Base-by-base conservation (phyloP, 2,888 invertebrate species). In the Strigamia crassipes region DNA sequence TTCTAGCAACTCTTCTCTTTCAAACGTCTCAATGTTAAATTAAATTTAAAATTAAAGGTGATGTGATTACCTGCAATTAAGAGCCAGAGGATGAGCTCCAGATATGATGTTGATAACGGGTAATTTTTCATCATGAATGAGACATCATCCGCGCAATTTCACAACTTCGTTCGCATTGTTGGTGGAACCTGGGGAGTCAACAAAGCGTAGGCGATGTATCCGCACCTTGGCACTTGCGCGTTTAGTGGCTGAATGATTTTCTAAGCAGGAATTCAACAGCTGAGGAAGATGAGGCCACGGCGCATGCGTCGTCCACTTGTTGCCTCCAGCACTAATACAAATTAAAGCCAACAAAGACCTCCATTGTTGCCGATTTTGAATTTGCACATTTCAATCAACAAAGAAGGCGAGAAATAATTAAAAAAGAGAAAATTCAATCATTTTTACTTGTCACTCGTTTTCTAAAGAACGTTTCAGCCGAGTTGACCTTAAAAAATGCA, bases 81-180 rank as follows among this genome's bases (percentile, higher is more conserved):
- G 18, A 51, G 51, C 51, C 51, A 51, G 15, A 51, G 51, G 51
- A 51, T 51, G 51, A 51, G 18, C 51, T 18, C 51, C 51, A 18
- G 13, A 18, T 51, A 51, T 51, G 51, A 18, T 51, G n/a, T 15
- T 15, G 51, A 18, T 51, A 51, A 51, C 51, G 51, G 51, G 51
- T 51, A 18, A 51, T 51, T 51, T 51, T 51, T 51, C 51, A 51
- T 51, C 51, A 51, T 51, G 51, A 51, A 51, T 18, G 51, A 51
- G n/a, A 51, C 51, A 51, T 51, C 51, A 51, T 51, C 51, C 51
- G 51, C 51, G 51, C 51, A 51, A 51, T 51, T 51, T 51, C 51
- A 51, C 51, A 51, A 51, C 51, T 51, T 51, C 51, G 51, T 51
- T 18, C 51, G 51, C 51, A 51, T 51, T 51, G 51, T 51, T 51